Conservation (phyloP, 2,888 invertebrate species). For the Rugalucina vietnamica region DNA sequence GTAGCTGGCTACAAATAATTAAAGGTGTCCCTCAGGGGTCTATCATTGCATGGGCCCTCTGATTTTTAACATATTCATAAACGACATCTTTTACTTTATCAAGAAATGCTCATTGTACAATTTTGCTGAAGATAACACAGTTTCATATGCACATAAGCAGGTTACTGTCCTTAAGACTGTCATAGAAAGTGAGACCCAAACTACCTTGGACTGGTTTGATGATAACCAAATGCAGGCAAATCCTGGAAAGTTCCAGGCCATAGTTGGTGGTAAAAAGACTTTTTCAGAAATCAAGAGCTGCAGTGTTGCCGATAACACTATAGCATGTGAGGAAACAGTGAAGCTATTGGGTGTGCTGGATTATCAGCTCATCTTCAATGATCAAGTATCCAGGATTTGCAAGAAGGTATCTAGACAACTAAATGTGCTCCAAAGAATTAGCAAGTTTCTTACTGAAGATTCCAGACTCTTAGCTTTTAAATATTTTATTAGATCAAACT, state of each 20-base stretch:
- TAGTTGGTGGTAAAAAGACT: neutral
- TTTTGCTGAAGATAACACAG: neutral
- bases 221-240: slow-evolving; percentile 5
- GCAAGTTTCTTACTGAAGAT: neutral
- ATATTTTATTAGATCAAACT: slow-evolving; percentile 5
- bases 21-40: slow-evolving; percentile 2
- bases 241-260: neutral
- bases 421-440: slow-evolving; percentile 15
- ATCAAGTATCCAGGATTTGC: slow-evolving; percentile 13
- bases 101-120: neutral
- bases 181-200: neutral
- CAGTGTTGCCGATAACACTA: neutral
- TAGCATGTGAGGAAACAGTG: neutral
- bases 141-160: neutral
- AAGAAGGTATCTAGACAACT: slow-evolving; percentile 8
- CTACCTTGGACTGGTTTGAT: neutral
- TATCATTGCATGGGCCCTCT: neutral
- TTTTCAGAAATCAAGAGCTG: neutral
- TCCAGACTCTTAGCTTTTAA: neutral
- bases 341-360: neutral
- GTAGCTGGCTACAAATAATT: neutral
- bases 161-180: neutral
- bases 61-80: neutral
- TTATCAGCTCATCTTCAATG: neutral
- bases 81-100: neutral